These are phyloP conservation scores for Seriola rivoliana DNA, from an alignment of 2,113 vertebrate species.

Conservation along the genomic window DNA sequence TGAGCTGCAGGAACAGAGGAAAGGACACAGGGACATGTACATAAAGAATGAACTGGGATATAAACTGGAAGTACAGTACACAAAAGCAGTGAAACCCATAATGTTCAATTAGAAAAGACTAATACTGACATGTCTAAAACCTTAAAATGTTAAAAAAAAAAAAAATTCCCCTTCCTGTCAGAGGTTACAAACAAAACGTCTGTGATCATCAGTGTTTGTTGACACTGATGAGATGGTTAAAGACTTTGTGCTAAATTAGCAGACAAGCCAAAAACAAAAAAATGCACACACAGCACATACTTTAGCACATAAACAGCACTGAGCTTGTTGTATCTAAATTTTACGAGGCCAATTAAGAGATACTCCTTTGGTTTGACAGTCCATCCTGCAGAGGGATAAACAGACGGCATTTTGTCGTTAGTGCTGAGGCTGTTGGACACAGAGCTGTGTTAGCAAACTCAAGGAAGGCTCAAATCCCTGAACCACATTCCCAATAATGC, in stretches of 20 bases:
- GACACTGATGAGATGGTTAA: neutral
- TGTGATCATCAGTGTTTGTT: conserved; percentile 12
- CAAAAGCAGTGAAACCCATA: neutral
- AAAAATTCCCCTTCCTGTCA: neutral
- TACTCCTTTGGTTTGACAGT: conserved; percentile 21
- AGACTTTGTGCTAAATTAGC: conserved; percentile 7
- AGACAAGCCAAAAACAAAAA: conserved; percentile 17
- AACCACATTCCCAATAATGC: conserved; percentile 52
- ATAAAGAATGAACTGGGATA: conserved; percentile 13
- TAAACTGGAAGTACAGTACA: neutral
- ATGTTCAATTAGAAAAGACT: neutral
- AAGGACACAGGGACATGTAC: conserved; percentile 15
- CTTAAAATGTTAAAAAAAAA: neutral
- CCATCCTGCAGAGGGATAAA: conserved; percentile 39
- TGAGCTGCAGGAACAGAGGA: conserved; percentile 32
- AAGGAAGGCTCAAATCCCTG: conserved; percentile 32
- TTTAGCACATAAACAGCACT: conserved; percentile 8
- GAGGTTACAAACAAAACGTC: conserved; percentile 11
- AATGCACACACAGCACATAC: conserved; percentile 3
- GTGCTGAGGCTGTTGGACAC: conserved; percentile 54
- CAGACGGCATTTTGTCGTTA: conserved; percentile 27
- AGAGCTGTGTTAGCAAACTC: conserved; percentile 66
- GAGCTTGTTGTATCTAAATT: conserved; percentile 13
- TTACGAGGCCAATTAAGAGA: conserved; percentile 18
- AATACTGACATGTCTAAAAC: neutral